Evolutionary conservation across 1,140 invertebrate genomes (phyloP).

Genomic region (Hylaeus volcanicus): DNA sequence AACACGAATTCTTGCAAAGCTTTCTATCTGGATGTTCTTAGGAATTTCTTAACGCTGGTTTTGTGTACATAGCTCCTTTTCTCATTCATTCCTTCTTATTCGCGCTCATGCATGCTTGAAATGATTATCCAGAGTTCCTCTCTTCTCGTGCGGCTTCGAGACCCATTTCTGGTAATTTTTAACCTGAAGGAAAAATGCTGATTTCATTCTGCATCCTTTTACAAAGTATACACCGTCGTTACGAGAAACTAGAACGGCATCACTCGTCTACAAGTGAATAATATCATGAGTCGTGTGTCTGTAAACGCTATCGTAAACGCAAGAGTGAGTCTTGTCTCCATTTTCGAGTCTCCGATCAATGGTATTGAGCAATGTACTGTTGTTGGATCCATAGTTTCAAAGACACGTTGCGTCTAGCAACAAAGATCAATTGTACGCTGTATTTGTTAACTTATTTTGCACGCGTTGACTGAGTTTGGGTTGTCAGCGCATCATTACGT

Average conservation of each 20-base stretch:
- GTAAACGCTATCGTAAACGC: conserved; percentile 48
- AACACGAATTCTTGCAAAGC: no score
- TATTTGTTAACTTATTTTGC: no score
- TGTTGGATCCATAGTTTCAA: conserved; percentile 37
- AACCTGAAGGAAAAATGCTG: conserved; percentile 14
- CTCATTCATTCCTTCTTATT: conserved; percentile 12
- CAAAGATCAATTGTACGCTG: not conserved
- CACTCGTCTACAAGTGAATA: conserved; percentile 45
- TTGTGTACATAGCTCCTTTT: not conserved
- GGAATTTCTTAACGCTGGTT: no score
- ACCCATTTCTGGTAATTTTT: not conserved
- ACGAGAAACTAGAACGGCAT: conserved; percentile 38
- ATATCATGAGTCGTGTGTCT: conserved; percentile 36
- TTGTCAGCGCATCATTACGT: no score
- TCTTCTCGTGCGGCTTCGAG: conserved; percentile 15
- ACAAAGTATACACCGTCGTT: conserved; percentile 54
- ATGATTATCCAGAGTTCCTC: conserved; percentile 63
- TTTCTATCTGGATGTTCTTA: no score
- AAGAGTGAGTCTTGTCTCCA: conserved; percentile 42
- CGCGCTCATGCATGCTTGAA: conserved; percentile 38
- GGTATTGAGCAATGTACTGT: conserved; percentile 63
- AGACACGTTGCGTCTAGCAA: no score
- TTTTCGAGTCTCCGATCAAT: conserved; percentile 48
- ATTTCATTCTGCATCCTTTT: conserved; percentile 9
- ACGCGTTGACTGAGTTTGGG: no score